Percentiles rank a stretch among this genome's conserved stretches.
These are phyloP conservation scores for Choloepus didactylus DNA, from an alignment of 2,797 vertebrate species.

Conservation along the genomic window DNA sequence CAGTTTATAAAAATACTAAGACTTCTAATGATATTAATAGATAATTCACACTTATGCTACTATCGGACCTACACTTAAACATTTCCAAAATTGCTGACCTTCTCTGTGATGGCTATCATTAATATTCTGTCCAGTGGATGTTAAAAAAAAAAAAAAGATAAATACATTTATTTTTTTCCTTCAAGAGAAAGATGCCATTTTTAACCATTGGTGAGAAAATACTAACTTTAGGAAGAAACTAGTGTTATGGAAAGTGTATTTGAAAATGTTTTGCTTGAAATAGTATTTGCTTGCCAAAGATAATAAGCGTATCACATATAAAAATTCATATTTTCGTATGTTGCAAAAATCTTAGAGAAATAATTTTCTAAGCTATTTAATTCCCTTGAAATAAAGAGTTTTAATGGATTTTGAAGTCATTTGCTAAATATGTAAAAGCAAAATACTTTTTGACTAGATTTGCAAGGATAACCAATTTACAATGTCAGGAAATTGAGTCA, in stretches of 20 bases:
- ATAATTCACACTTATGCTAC: background rate
- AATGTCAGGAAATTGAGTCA: background rate
- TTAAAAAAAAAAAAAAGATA: background rate
- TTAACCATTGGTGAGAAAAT: slow-evolving; percentile 10
- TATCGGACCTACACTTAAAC: background rate
- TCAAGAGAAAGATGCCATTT: background rate
- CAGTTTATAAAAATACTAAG: background rate
- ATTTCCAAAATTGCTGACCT: background rate
- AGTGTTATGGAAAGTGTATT: background rate
- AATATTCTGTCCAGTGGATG: background rate
- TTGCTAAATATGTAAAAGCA: slow-evolving; percentile 8
- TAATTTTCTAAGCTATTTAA: background rate
- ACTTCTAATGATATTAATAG: background rate
- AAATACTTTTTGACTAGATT: background rate
- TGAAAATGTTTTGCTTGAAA: background rate
- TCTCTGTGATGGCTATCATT: background rate
- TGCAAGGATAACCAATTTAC: background rate
- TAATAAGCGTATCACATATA: background rate
- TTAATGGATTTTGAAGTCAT: slow-evolving; percentile 3
- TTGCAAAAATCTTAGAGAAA: background rate
- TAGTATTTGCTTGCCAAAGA: background rate
- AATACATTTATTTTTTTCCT: background rate
- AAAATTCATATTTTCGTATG: background rate
- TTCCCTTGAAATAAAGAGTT: background rate
- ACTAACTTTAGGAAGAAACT: background rate